Conservation (phyloP, 2,888 invertebrate genomes). For the Conus canariensis region DNA sequence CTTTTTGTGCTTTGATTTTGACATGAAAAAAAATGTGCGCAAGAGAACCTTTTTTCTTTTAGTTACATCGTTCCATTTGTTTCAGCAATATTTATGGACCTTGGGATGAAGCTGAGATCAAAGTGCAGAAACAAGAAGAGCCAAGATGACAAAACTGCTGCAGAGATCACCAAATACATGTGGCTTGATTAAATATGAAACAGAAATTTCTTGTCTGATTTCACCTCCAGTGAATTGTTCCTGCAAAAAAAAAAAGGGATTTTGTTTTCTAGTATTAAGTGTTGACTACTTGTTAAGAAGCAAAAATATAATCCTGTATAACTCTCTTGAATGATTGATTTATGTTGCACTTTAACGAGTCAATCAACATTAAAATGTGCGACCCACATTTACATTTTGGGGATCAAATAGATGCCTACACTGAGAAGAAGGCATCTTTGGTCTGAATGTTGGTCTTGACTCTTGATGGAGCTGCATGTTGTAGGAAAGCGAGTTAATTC, state of each 20-base stretch:
- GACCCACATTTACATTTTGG: no score
- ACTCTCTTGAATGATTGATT: no score
- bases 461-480: not conserved
- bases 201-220: no score
- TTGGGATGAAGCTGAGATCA: conserved; percentile 92
- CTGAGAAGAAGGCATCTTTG: not conserved
- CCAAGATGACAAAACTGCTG: not conserved
- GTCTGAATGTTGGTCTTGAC: not conserved
- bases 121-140: not conserved
- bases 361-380: no score
- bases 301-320: no score
- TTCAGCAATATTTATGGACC: conserved; percentile 93
- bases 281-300: no score
- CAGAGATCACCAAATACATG: not conserved
- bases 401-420: not conserved
- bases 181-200: not conserved
- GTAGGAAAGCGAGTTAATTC: no score
- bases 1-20: not conserved
- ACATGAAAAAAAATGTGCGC: not conserved
- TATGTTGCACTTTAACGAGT: no score
- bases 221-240: no score
- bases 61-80: conserved; percentile 3
- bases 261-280: no score
- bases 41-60: not conserved
- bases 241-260: no score